phyloP scores from a whole-genome alignment of 2,113 vertebrate genomes.

The Ctenomys sociabilis region DNA sequence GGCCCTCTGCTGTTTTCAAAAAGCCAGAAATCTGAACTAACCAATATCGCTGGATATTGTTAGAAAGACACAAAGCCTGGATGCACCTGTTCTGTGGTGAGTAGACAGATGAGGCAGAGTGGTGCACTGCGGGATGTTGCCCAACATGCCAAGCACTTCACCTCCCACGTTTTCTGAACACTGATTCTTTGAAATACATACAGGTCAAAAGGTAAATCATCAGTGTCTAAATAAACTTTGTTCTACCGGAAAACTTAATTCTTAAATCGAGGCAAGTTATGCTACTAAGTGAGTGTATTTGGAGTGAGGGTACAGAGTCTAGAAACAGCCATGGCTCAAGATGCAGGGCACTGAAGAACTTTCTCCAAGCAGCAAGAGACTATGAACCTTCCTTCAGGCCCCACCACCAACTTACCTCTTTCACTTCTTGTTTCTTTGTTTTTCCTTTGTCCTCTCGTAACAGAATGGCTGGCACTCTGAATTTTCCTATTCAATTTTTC shows the following conservation, averaged over 20 bases:
- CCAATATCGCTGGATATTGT: neutral
- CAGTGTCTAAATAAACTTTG: neutral
- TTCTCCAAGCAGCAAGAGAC: too few species aligned
- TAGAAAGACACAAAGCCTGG: neutral
- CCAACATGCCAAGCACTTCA: neutral
- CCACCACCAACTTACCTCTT: neutral
- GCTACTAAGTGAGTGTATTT: neutral
- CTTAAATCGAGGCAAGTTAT: neutral
- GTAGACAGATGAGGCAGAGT: neutral
- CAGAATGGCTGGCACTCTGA: neutral
- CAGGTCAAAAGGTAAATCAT: neutral
- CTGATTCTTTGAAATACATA: neutral
- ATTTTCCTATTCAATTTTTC: conserved; percentile 26
- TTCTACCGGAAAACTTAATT: neutral
- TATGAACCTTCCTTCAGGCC: neutral
- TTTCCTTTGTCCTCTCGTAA: neutral
- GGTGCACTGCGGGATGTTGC: neutral
- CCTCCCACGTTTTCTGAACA: neutral
- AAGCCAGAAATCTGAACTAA: neutral
- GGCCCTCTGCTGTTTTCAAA: neutral
- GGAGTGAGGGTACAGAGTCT: neutral
- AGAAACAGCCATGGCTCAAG: neutral
- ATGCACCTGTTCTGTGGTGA: neutral
- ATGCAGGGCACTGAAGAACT: neutral
- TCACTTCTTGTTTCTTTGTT: neutral